phyloP scores from a whole-genome alignment of 2,113 vertebrate species.

The Mastomys natalensis region DNA sequence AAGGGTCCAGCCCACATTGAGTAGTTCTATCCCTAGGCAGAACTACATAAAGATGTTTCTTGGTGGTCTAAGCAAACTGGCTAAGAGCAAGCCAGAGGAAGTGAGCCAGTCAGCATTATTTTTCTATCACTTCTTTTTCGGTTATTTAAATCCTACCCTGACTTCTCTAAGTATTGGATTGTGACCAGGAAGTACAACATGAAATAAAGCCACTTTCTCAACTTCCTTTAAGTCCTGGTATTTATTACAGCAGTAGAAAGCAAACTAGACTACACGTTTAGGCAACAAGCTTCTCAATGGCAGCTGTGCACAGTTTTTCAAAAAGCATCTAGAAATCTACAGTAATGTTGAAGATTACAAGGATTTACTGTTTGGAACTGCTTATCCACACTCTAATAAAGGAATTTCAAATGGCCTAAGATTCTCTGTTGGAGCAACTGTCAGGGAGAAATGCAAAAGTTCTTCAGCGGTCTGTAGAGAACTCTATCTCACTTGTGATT shows the following conservation, averaged over 20 bases:
- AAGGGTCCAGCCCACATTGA: not conserved
- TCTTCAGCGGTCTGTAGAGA: not conserved
- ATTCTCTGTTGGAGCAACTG: not conserved
- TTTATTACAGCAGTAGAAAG: not conserved
- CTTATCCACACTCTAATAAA: not conserved
- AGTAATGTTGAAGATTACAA: not conserved
- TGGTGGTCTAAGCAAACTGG: not conserved
- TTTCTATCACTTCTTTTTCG: not conserved
- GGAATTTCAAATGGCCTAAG: not conserved
- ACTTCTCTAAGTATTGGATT: not conserved
- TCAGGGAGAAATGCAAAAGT: not conserved
- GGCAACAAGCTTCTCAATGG: not conserved
- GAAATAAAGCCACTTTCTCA: not conserved
- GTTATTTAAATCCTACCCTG: not conserved
- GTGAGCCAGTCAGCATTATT: not conserved
- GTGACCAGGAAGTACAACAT: not conserved
- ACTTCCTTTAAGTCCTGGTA: not conserved
- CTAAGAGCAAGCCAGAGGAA: not conserved
- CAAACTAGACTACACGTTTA: not conserved
- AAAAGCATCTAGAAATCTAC: not conserved
- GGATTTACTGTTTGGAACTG: not conserved
- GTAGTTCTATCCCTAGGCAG: not conserved
- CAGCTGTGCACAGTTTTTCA: not conserved
- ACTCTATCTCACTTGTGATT: not conserved
- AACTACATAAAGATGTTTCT: not conserved